Evolutionary conservation across 2,113 vertebrate species (phyloP), one percentile per base, ranked within the genome.

Genomic region (Ursus arctos): DNA sequence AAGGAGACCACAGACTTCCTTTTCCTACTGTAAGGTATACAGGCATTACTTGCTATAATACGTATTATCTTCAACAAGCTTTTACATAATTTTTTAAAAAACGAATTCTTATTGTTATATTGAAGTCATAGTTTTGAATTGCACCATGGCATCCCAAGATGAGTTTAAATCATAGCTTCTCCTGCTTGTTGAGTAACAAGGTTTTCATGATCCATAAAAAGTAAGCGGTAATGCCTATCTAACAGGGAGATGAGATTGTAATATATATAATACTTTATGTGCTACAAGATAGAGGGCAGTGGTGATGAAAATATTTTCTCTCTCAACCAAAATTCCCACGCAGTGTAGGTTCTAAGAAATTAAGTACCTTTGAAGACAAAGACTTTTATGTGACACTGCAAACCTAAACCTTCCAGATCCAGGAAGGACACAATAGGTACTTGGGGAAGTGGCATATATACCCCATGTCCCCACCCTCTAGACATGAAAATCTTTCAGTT

Each of bases 181-280:
- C 36, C 40, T 90, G 8, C 92, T 95, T 82, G 12, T 53, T 59
- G 26, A 82, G 15, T 83, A 76, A 69, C 21, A n/a, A 49, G 40
- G 15, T 88, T 84, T 94, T 97, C n/a, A 71, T 63, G 26, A 51
- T 40, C 21, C 40, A 31, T 88, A 55, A 40, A 69, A 81, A 74
- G n/a, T 76, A 71, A 93, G 7, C 55, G 21, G 15, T 88, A 61
- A 22, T 47, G 7, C 11, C n/a, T 31, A 0, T 80, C 24, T 36
- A 18, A 80, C 3, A 79, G 31, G 57, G 18, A 96, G 28, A 10
- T 84, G 24, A 57, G 79, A 15, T 33, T 85, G 9, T 77, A 79
- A n/a, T 22, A 0, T 7, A 2, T 74, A 8, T 7, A 93, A 11
- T 24, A 51, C n/a, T 86, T 67, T 14, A 24, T n/a, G 53, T 81